Evolutionary conservation across 2,797 vertebrate species (phyloP).

Genomic region (Apogon talboti): DNA sequence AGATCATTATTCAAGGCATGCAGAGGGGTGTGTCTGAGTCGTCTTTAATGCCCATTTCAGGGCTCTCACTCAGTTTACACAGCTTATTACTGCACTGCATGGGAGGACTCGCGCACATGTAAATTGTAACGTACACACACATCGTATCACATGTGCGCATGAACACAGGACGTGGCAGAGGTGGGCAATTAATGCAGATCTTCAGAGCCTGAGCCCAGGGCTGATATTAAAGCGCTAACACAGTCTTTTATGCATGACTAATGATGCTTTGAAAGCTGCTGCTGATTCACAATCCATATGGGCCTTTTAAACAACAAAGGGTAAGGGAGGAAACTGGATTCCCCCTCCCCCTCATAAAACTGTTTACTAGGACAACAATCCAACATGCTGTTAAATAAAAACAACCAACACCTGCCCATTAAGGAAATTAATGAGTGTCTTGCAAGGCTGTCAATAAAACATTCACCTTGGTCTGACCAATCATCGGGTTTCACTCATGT

Average conservation of each 20-base stretch:
- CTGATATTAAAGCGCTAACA: constrained; percentile 80
- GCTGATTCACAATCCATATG: constrained; percentile 82
- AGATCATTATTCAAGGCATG: constrained; percentile 70
- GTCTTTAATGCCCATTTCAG: constrained; percentile 67
- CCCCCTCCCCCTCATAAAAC: constrained; percentile 72
- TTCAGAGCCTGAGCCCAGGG: constrained; percentile 77
- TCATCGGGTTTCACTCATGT: constrained; percentile 38
- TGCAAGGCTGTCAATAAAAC: constrained; percentile 63
- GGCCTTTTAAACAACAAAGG: constrained; percentile 83
- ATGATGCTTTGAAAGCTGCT: constrained; percentile 82
- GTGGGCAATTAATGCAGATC: constrained; percentile 82
- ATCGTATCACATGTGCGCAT: neutral
- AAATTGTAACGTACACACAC: constrained; percentile 11
- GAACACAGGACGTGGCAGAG: constrained; percentile 63
- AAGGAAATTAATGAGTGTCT: constrained; percentile 75
- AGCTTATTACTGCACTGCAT: constrained; percentile 71
- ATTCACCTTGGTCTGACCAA: constrained; percentile 57
- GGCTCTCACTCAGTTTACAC: constrained; percentile 62
- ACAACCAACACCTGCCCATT: constrained; percentile 75
- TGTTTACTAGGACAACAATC: constrained; percentile 80
- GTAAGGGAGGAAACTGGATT: constrained; percentile 64
- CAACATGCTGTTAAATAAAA: constrained; percentile 74
- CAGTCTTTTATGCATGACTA: constrained; percentile 85
- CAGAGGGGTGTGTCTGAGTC: constrained; percentile 61
- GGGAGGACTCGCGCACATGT: constrained; percentile 23